A percentile compares a stretch with the other conserved stretches of the same genome.
These are phyloP conservation scores for Apodemia zela DNA, from an alignment of 2,888 invertebrate genomes.

Conservation along the genomic window DNA sequence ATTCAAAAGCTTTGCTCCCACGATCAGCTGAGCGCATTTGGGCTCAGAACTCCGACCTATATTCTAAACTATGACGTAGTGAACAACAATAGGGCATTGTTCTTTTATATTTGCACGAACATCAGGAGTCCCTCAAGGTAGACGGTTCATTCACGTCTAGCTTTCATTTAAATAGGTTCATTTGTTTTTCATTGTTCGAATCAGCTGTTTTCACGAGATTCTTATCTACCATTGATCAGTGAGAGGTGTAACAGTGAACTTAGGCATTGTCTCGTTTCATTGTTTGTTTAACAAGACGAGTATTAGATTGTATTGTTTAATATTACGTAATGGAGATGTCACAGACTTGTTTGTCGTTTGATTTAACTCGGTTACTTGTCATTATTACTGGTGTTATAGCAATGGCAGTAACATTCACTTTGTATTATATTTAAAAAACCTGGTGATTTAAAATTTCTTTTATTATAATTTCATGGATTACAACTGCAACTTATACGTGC, in stretches of 20 bases:
- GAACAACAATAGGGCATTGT: constrained; percentile 78
- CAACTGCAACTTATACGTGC: too few relatives aligned
- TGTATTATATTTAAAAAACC: neutral
- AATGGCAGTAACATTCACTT: neutral
- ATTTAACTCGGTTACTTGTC: neutral
- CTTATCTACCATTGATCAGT: constrained; percentile 64
- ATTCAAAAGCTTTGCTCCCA: constrained; percentile 47
- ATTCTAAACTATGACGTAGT: constrained; percentile 72
- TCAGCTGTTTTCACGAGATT: constrained; percentile 72
- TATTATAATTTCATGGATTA: too few relatives aligned
- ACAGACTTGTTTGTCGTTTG: constrained; percentile 30
- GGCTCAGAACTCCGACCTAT: constrained; percentile 71
- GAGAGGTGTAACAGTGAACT: constrained; percentile 64
- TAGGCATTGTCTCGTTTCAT: constrained; percentile 51
- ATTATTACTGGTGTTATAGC: neutral
- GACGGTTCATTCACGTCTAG: constrained; percentile 73
- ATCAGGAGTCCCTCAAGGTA: constrained; percentile 68
- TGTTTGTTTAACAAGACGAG: constrained; percentile 45
- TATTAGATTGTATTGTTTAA: constrained; percentile 60
- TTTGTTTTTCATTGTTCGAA: constrained; percentile 72
- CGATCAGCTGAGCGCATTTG: constrained; percentile 75
- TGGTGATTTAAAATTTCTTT: too few relatives aligned
- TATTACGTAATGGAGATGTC: constrained; percentile 45
- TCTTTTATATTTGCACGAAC: constrained; percentile 74
- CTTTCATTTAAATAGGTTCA: constrained; percentile 67